Evolutionary conservation across 2,888 invertebrate genomes (phyloP), one percentile per base, ranked within the genome.

Genomic region (Halocaridina rubra): DNA sequence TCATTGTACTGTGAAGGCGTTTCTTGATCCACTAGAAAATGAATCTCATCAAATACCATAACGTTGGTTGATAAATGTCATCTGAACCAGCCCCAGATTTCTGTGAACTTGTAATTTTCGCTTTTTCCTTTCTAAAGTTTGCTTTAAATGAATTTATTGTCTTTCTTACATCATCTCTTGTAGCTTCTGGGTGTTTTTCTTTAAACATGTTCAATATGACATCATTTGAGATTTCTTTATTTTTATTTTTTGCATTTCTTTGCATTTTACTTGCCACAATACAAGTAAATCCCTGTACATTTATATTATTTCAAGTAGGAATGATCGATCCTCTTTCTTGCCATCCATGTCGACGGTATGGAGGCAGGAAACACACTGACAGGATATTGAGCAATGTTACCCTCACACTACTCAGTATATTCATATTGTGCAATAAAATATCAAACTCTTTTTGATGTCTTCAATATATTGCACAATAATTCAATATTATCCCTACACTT

Each of bases 21-120:
- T 46, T 69, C 69, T 24, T 80, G 80, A 80, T 80, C 80, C 59
- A 72, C 32, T 24, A 72, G 80, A 59, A 80, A 80, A 53, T 22
- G 78, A 59, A 77, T 77, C 53, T 77, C 61, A 59, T 69, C 69
- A 79, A 79, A 69, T 79, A 79, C 78, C 71, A 72, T 59, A 80
- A 59, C 53, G 71, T 80, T 72, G 80, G 71, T 72, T 80, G 57
- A 80, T 80, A 80, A 7, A 80, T 32, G 22, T 80, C 80, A 24
- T 80, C 71, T 57, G 59, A 57, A 30, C 80, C 80, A 72, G 72
- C 32, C 29, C 72, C 80, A 72, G 80, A 80, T 72, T 59, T 72
- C 33, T 77, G 64, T 69, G 53, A 80, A n/a, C 29, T 67, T 27
- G 16, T 24, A 67, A 24, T 16, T 67, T 67, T 22, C 3, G 67